Conservation (phyloP, 2,113 vertebrate species). For the Chaetodon auriga region DNA sequence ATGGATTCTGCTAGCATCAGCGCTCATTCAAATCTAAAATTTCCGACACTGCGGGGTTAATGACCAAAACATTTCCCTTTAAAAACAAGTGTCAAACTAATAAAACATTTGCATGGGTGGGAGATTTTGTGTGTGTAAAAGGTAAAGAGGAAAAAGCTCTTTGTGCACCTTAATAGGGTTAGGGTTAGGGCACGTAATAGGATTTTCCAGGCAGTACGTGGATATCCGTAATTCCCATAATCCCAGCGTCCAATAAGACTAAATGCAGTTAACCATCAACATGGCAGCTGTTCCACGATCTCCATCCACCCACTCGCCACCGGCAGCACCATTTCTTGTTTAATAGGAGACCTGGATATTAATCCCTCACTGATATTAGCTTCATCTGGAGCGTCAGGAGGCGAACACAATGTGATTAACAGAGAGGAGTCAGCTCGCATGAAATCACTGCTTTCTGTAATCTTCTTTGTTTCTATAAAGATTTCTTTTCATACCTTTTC, state of each 20-base stretch:
- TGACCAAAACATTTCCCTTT: neutral
- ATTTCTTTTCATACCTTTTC: neutral
- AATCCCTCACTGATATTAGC: constrained; percentile 63
- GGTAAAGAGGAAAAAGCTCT: constrained; percentile 17
- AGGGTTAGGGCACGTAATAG: constrained; percentile 52
- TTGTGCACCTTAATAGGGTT: constrained; percentile 57
- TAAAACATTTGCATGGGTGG: constrained; percentile 3
- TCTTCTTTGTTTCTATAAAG: neutral
- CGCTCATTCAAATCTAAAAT: no score
- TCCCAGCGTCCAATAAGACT: constrained; percentile 55
- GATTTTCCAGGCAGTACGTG: constrained; percentile 49
- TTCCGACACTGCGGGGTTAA: no score
- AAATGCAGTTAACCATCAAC: constrained; percentile 63
- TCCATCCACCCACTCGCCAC: constrained; percentile 42
- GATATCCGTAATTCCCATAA: constrained; percentile 57
- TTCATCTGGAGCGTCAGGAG: constrained; percentile 47
- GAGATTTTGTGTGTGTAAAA: neutral
- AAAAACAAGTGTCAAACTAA: neutral
- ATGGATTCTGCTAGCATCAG: no score
- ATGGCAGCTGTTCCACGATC: constrained; percentile 43
- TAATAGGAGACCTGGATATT: constrained; percentile 65
- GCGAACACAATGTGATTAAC: constrained; percentile 57
- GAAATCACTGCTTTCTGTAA: constrained; percentile 1
- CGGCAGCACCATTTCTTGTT: constrained; percentile 34
- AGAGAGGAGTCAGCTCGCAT: constrained; percentile 10